A percentile compares a stretch with the other conserved stretches of the same genome.
phyloP scores from a whole-genome alignment of 2,113 vertebrate species.

The Pomatostomus ruficeps region DNA sequence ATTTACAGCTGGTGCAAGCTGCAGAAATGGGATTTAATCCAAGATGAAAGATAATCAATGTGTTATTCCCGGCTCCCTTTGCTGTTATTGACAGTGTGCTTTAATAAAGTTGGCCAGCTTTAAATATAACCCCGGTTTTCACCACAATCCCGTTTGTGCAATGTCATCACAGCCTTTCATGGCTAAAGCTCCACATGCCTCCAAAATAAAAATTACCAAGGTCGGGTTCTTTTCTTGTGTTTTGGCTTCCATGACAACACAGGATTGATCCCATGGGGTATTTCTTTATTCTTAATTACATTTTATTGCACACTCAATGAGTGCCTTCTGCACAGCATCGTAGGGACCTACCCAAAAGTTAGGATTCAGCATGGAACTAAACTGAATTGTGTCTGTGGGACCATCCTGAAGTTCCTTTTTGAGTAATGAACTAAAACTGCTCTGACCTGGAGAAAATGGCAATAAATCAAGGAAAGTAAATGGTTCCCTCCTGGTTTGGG shows the following conservation, averaged over 20 bases:
- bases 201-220: background rate
- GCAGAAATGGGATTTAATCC: background rate
- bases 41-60: background rate
- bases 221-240: background rate
- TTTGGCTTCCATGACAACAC: background rate
- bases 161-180: background rate
- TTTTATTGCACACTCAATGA: background rate
- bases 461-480: background rate
- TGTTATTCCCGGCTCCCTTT: background rate
- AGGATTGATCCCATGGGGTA: background rate
- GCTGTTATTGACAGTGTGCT: background rate
- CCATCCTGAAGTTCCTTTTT: background rate
- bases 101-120: background rate
- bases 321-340: background rate
- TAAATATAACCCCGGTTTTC: background rate
- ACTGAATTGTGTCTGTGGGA: background rate
- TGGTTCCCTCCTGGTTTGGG: background rate
- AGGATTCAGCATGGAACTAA: background rate
- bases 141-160: background rate
- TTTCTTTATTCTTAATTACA: background rate
- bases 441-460: background rate
- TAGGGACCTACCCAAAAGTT: background rate
- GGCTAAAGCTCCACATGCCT: background rate
- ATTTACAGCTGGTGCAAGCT: background rate
- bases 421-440: background rate